Conservation (phyloP, 2,113 vertebrate species). For the Vulpes vulpes region DNA sequence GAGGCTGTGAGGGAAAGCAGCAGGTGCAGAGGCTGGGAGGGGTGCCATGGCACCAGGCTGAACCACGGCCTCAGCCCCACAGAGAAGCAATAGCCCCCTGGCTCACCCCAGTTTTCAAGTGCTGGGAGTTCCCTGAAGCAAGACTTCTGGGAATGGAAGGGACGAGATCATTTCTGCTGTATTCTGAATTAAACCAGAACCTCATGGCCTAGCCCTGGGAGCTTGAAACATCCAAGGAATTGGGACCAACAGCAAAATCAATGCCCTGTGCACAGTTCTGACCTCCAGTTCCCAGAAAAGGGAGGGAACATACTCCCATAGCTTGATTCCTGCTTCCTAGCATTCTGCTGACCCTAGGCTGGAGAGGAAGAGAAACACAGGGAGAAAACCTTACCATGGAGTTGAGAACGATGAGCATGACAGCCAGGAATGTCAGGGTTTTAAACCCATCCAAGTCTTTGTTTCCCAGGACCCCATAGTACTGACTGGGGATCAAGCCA, state of each 20-base stretch:
- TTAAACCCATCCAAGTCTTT: constrained; percentile 92
- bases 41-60: neutral
- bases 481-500: constrained; percentile 96
- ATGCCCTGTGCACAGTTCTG: neutral
- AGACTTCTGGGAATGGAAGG: constrained; percentile 6
- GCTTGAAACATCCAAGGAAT: neutral
- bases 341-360: neutral
- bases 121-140: neutral
- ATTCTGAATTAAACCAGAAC: neutral
- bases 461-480: constrained; percentile 93
- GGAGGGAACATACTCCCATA: neutral
- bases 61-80: neutral
- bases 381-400: constrained; percentile 91
- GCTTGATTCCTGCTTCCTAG: constrained; percentile 27
- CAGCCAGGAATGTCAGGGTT: constrained; percentile 88
- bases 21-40: neutral
- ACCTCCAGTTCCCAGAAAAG: constrained; percentile 32
- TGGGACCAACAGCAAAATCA: neutral
- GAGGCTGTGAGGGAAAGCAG: neutral
- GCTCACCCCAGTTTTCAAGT: neutral
- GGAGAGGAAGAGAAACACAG: neutral
- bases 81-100: neutral
- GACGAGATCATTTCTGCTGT: neutral
- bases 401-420: constrained; percentile 93
- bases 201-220: neutral